A percentile compares a stretch with the other conserved stretches of the same genome.
phyloP scores from a whole-genome alignment of 1,140 invertebrate genomes.

The Atta colombica region DNA sequence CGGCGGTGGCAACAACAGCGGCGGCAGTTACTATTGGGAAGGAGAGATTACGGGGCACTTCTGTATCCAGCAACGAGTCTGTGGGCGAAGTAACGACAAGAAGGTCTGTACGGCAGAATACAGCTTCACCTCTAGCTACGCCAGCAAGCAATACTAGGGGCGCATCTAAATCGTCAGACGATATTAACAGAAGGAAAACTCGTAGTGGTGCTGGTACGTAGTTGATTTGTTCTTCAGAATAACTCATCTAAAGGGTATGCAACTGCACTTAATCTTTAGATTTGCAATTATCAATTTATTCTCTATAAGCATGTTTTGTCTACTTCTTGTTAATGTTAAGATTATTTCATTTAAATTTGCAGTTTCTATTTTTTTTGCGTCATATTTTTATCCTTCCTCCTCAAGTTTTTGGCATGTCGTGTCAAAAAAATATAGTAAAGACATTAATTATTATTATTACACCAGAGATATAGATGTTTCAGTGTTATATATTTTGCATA shows the following conservation, averaged over 20 bases:
- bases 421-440: not conserved
- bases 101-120: slow-evolving; percentile 85
- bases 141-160: slow-evolving; percentile 85
- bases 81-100: slow-evolving; percentile 82
- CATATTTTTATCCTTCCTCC: not conserved
- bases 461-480: slow-evolving; percentile 41
- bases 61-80: slow-evolving; percentile 83
- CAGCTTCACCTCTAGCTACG: slow-evolving; percentile 84
- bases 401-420: slow-evolving; percentile 11
- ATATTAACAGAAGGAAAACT: slow-evolving; percentile 85
- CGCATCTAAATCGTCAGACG: slow-evolving; percentile 84
- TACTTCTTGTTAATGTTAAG: not conserved
- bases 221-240: slow-evolving; percentile 8
- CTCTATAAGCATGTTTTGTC: slow-evolving; percentile 15
- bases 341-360: slow-evolving; percentile 24
- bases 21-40: slow-evolving; percentile 79
- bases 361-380: not conserved
- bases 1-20: slow-evolving; percentile 42
- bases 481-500: slow-evolving; percentile 67
- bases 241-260: slow-evolving; percentile 6
- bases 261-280: not conserved
- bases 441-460: slow-evolving; percentile 1
- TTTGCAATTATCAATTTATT: slow-evolving; percentile 16
- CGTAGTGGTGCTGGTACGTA: slow-evolving; percentile 86
- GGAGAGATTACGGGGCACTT: slow-evolving; percentile 84